Evolutionary conservation across 1,140 invertebrate species (phyloP), one percentile per base, ranked within the genome.

Genomic region (Drosophila pachea): DNA sequence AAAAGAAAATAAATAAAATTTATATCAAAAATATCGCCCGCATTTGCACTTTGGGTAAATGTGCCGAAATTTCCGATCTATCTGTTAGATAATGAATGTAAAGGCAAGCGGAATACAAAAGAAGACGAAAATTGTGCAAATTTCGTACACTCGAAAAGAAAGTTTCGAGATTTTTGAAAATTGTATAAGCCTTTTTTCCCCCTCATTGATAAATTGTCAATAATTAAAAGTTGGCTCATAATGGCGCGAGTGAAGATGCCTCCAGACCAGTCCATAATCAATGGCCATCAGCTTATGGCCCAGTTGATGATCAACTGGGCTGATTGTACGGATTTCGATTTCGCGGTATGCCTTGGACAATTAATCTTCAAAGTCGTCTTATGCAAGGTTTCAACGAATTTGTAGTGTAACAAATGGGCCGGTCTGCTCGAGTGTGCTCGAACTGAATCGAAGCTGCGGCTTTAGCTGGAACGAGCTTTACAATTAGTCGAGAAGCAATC

Each of bases 161-260:
- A 66, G 55, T 59, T 16, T 42, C 36, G n/a, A 45, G 32, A 12
- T 49, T 59, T 3, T 48, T 35, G 22, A 22, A 63, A 59, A 53
- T 70, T 71, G 49, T 43, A 53, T 55, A 71, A 71, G 42, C 48
- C 61, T 67, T 60, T 35, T 12, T 36, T 55, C 35, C 14, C 31
- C 42, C 60, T 6, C 35, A 9, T 55, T 71, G 68, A 71, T 71
- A 67, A 71, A 71, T 67, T 67, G 68, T 67, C 64, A 61, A 67
- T 71, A 71, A 67, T 71, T 71, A 71, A 67, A 71, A 55, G 62
- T 71, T 70, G 68, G 53, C 33, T 32, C 62, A 70, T 70, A 52
- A 32, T n/a, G n/a, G 56, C 45, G 47, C 47, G 11, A 40, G 50
- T 12, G 56, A 61, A 71, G 56, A 67, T 67, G 56, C 43, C 32